Percentiles rank a stretch among this genome's conserved stretches.
Evolutionary conservation across 2,113 vertebrate species (phyloP).

Genomic region (Gymnogyps californianus): DNA sequence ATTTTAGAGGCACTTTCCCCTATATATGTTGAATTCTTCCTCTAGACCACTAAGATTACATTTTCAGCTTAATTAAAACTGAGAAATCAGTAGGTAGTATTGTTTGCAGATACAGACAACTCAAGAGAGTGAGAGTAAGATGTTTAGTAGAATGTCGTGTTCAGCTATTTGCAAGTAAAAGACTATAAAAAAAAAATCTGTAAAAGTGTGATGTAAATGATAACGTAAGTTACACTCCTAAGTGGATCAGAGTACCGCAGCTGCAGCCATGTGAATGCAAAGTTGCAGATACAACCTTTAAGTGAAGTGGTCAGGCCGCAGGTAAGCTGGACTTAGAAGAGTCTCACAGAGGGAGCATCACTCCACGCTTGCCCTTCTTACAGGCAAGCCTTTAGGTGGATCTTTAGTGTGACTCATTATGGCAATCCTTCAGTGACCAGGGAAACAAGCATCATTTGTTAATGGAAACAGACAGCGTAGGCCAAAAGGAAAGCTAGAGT

Average conservation of each 20-base stretch:
- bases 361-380: not conserved
- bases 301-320: not conserved
- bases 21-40: not conserved
- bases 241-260: not conserved
- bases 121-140: not conserved
- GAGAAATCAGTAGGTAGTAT: not conserved
- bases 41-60: not conserved
- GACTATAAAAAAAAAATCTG: not conserved
- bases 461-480: rapidly evolving
- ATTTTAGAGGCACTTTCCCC: not conserved
- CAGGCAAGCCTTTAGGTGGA: not conserved
- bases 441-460: not conserved
- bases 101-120: not conserved
- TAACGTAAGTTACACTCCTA: rapidly evolving
- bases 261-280: rapidly evolving
- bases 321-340: not conserved
- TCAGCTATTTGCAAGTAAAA: not conserved
- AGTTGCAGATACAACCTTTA: not conserved
- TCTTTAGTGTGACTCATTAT: rapidly evolving
- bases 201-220: not conserved
- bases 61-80: not conserved
- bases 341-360: not conserved
- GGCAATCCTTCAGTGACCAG: rapidly evolving
- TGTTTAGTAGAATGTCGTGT: rapidly evolving
- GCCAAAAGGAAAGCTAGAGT: not conserved